phyloP scores from a whole-genome alignment of 2,113 vertebrate species.

The Fregetta grallaria region DNA sequence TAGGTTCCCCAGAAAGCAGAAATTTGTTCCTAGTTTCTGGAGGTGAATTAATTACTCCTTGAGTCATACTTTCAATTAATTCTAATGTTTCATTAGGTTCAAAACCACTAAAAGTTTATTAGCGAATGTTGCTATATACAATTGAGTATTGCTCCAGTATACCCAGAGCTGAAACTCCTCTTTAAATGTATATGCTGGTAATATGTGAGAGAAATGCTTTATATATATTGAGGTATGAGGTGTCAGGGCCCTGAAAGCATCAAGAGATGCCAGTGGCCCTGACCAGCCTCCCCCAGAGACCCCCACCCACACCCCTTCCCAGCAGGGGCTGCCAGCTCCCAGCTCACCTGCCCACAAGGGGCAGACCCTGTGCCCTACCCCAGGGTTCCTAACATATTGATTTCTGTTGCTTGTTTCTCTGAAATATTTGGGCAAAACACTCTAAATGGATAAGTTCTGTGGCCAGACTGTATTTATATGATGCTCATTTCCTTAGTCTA shows the following conservation, averaged over 20 bases:
- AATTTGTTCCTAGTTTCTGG: background rate
- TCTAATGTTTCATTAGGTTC: background rate
- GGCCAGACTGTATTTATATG: background rate
- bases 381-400: background rate
- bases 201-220: background rate
- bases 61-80: background rate
- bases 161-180: background rate
- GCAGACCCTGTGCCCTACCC: accelerated
- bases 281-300: background rate
- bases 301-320: background rate
- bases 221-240: background rate
- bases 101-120: background rate
- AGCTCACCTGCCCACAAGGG: background rate
- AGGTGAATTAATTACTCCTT: background rate
- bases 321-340: accelerated
- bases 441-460: background rate
- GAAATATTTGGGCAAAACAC: background rate
- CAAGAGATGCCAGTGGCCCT: background rate
- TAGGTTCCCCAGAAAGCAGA: background rate
- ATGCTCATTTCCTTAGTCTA: background rate
- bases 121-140: accelerated
- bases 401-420: background rate
- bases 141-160: background rate
- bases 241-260: background rate
- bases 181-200: background rate